These are phyloP conservation scores for Coilia nasus DNA, from an alignment of 2,797 vertebrate species.

Conservation along the genomic window DNA sequence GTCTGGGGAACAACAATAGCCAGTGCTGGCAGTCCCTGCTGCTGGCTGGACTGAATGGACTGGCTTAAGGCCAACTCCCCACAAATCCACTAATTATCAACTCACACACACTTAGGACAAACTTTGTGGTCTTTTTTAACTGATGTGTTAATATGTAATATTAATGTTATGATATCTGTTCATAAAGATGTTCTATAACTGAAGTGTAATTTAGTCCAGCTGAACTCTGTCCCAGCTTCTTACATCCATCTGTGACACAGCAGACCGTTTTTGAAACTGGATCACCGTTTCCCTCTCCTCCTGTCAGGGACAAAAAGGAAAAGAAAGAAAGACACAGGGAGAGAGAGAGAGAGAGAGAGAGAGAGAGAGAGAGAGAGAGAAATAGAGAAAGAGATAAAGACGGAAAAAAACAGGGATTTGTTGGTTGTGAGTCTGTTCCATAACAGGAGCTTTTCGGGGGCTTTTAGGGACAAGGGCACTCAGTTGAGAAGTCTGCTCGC, in stretches of 20 bases:
- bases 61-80: too few relatives aligned
- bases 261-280: too few relatives aligned
- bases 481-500: too few relatives aligned
- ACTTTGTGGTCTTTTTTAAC: too few relatives aligned
- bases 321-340: not conserved
- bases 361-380: too few relatives aligned
- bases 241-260: too few relatives aligned
- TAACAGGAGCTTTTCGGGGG: not conserved
- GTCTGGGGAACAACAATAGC: not conserved
- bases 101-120: too few relatives aligned
- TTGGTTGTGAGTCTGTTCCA: not conserved
- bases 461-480: not conserved
- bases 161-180: not conserved
- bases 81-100: too few relatives aligned
- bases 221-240: not conserved
- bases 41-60: too few relatives aligned
- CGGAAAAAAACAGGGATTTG: not conserved
- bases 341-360: not conserved
- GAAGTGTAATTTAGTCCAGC: not conserved
- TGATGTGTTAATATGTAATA: too few relatives aligned
- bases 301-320: not conserved
- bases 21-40: not conserved
- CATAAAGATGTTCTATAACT: not conserved
- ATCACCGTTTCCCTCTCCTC: not conserved
- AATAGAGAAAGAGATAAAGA: not conserved